These are phyloP conservation scores for Mastomys natalensis DNA, from an alignment of 2,113 vertebrate genomes.

Conservation along the genomic window DNA sequence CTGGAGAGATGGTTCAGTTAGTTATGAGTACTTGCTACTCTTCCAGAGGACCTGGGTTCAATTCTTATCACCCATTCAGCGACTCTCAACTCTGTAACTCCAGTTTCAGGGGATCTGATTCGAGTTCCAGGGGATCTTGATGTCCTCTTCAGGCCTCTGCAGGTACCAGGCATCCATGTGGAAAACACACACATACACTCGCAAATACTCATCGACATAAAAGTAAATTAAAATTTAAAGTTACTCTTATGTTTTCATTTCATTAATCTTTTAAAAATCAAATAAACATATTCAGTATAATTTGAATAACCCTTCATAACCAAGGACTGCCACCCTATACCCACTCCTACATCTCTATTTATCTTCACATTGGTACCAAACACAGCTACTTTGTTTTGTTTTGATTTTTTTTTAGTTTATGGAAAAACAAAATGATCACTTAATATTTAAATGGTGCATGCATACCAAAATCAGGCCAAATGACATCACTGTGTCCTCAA, in stretches of 20 bases:
- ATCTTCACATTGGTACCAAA: constrained; percentile 59
- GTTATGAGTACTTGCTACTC: background rate
- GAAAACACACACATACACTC: background rate
- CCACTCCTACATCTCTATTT: constrained; percentile 33
- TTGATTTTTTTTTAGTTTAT: background rate
- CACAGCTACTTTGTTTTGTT: background rate
- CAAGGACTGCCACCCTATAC: background rate
- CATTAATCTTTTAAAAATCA: constrained; percentile 30
- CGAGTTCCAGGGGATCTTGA: background rate
- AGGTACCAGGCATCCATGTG: background rate
- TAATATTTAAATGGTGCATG: constrained; percentile 65
- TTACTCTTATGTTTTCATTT: constrained; percentile 38
- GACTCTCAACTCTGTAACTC: background rate
- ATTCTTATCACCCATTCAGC: background rate
- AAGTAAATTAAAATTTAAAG: background rate
- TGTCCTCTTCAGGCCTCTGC: background rate
- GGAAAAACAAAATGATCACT: background rate
- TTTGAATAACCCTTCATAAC: constrained; percentile 19
- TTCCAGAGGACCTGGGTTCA: background rate
- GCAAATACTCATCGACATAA: background rate
- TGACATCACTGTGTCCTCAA: constrained; percentile 61
- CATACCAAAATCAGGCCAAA: constrained; percentile 64
- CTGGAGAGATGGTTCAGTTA: background rate
- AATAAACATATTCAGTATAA: constrained; percentile 40
- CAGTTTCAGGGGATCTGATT: background rate